Evolutionary conservation across 2,797 vertebrate genomes (phyloP), one percentile per base, ranked within the genome.

Genomic region (Microctenopoma steveboyesi): DNA sequence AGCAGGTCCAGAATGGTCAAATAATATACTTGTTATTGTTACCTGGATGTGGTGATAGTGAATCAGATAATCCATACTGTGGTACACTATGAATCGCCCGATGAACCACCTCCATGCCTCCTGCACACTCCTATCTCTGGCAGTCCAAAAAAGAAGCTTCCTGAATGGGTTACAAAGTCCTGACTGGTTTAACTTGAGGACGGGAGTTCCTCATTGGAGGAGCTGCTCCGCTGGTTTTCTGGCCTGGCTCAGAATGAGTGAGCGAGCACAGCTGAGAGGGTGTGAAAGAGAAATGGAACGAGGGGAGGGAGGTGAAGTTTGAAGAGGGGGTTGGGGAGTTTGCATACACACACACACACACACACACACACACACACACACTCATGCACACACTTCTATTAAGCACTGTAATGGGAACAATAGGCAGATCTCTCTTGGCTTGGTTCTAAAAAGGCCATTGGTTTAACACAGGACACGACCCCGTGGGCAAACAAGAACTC

Each of bases 181-280:
- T 10, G 57, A 46, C 69, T 83, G 83, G 81, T 72, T 90, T 82
- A 86, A 83, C 54, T 57, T 79, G 64, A 85, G 86, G 88, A 87
- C 58, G 68, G 72, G 83, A 83, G 83, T 59, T 83, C 83, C 73
- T 76, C 69, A 75, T 51, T 76, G 81, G 79, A 84, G 84, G 84
- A 91, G 87, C 77, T 64, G 86, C 88, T 79, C 57, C 78, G 82
- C 82, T 69, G 64, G 70, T 84, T 89, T 45, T 90, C 90, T 94
- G 92, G 90, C 91, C 92, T 74, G 86, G 72, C 89, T 90, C 68
- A 74, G 83, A 86, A 70, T 90, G 89, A 93, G 89, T 93, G 93
- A 95, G 79, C 72, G 90, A 92, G 90, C 94, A 92, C 92, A 94
- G 93, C 90, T 89, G 92, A 95, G 89, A 91, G 89, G 91, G 82